Evolutionary conservation across 2,888 invertebrate genomes (phyloP), one percentile per base, ranked within the genome.

Genomic region (Cephus rjabovi): DNA sequence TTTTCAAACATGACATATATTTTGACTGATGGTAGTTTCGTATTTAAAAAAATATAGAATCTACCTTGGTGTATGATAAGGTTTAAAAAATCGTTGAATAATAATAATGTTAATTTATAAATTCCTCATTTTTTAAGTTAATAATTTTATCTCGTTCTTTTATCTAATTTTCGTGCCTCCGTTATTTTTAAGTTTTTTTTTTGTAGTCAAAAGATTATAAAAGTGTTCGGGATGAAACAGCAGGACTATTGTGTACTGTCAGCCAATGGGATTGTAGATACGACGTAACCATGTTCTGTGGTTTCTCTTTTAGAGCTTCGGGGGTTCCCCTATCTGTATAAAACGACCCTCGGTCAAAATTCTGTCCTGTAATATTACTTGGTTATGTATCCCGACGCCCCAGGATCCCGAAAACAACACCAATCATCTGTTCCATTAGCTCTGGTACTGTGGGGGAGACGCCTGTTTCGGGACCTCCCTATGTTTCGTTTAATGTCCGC

Each of bases 381-480:
- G 74, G 34, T 74, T 74, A 74, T 74, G 35, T 35, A 12, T 74
- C 74, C 74, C 74, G 34, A 74, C 34, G 74, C 74, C 35, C 34
- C 74, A 3, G 74, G 74, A 35, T 74, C 74, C 74, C 34, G 30
- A 34, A 34, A 74, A 74, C 74, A 74, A 35, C 74, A 35, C 74
- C 74, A 74, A 74, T 74, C 74, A 74, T 74, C 35, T 34, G 34
- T 74, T 74, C 34, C 74, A 74, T 74, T 74, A 74, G 34, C 74
- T n/a, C 15, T 15, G 71, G 40, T 56, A 23, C 31, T 71, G 30
- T 33, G 31, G 12, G 31, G 71, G 71, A 71, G 31, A 31, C 11
- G 31, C 71, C 31, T 30, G 31, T 4, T 12, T 11, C 40, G 40
- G 40, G 40, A 56, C 71, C 33, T 71, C 33, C 71, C 71, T 71